Evolutionary conservation across 1,140 invertebrate genomes (phyloP).

Genomic region (Zelostemma sp.): DNA sequence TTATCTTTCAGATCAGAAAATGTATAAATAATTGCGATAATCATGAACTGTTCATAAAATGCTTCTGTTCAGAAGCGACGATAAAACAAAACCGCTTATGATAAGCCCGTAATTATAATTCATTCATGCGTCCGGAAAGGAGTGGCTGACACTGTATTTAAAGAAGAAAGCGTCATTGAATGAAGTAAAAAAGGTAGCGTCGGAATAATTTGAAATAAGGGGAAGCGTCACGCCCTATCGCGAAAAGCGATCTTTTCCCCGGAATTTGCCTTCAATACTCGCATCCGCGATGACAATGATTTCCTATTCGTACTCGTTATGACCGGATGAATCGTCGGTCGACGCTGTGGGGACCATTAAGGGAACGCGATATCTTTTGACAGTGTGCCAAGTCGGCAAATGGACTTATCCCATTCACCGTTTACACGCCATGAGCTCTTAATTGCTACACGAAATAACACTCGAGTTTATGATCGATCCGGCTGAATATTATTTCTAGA

Average conservation of each 20-base stretch:
- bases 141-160: slow-evolving; percentile 20
- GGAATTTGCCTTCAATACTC: slow-evolving; percentile 15
- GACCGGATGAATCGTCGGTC: slow-evolving; percentile 34
- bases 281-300: slow-evolving; percentile 29
- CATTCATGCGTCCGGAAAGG: slow-evolving; percentile 38
- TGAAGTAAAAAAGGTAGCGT: slow-evolving; percentile 12
- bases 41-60: background rate
- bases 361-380: slow-evolving; percentile 20
- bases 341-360: slow-evolving; percentile 17
- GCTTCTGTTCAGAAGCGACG: background rate
- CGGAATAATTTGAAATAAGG: slow-evolving; percentile 22
- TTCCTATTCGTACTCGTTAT: background rate
- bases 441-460: background rate
- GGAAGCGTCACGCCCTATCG: slow-evolving; percentile 33
- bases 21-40: background rate
- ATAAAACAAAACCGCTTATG: slow-evolving; percentile 18
- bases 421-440: background rate
- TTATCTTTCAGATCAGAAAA: too few species aligned
- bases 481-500: background rate
- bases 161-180: slow-evolving; percentile 26
- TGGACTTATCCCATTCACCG: slow-evolving; percentile 14
- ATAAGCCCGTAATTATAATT: slow-evolving; percentile 25
- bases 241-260: slow-evolving; percentile 28
- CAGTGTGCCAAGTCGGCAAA: slow-evolving; percentile 7
- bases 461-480: background rate